phyloP scores from a whole-genome alignment of 2,888 invertebrate species.

The Drosophila borborema region DNA sequence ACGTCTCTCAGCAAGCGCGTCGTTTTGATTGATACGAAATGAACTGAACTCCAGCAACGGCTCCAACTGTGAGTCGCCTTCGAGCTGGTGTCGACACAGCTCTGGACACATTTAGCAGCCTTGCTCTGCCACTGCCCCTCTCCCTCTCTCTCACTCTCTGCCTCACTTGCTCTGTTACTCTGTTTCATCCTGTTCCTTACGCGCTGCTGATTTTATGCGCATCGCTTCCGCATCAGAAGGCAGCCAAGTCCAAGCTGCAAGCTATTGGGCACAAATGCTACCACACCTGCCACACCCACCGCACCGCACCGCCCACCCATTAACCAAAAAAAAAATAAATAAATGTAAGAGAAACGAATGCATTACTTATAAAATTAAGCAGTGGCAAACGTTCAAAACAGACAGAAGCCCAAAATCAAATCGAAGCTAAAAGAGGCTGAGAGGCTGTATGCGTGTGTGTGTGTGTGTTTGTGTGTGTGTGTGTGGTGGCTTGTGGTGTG shows the following conservation, averaged over 20 bases:
- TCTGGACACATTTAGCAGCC: constrained; percentile 26
- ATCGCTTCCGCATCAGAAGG: constrained; percentile 71
- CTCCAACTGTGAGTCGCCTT: constrained; percentile 15
- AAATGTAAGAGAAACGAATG: constrained; percentile 24
- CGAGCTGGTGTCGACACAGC: constrained; percentile 38
- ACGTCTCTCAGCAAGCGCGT: constrained; percentile 53
- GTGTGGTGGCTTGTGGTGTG: constrained; percentile 11
- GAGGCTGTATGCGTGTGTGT: neutral
- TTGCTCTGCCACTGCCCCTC: neutral
- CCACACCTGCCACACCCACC: neutral
- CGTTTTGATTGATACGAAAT: constrained; percentile 80
- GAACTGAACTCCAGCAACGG: constrained; percentile 20
- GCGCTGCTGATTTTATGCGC: constrained; percentile 74
- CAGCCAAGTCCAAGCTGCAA: constrained; percentile 54
- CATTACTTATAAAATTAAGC: constrained; percentile 71
- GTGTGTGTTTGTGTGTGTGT: neutral
- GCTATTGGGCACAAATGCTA: constrained; percentile 11
- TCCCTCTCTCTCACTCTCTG: neutral
- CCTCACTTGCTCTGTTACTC: neutral
- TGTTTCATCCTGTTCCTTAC: constrained; percentile 55
- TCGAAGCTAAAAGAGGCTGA: constrained; percentile 24
- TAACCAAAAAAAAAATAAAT: neutral
- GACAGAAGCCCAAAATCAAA: constrained; percentile 49
- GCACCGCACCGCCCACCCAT: neutral
- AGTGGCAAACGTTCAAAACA: constrained; percentile 55